These are phyloP conservation scores for Ophion ventricosus DNA, from an alignment of 2,888 invertebrate genomes.

Conservation along the genomic window DNA sequence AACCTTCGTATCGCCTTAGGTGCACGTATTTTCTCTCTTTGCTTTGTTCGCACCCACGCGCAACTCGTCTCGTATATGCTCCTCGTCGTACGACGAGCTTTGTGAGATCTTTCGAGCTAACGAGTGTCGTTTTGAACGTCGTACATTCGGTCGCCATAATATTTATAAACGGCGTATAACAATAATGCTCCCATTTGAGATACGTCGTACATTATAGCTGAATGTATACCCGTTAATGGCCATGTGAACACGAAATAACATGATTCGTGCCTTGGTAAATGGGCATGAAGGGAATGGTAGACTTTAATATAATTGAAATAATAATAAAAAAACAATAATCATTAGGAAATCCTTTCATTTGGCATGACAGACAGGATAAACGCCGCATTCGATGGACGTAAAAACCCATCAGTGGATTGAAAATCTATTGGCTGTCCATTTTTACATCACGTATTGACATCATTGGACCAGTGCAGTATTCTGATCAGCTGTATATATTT, in stretches of 20 bases:
- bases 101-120: conserved; percentile 20
- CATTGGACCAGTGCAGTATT: too few species aligned
- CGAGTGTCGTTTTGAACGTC: conserved; percentile 48
- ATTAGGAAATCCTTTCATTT: background rate
- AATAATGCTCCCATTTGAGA: conserved; percentile 43
- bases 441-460: background rate
- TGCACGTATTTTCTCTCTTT: conserved; percentile 47
- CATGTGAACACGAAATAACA: conserved; percentile 16
- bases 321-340: conserved; percentile 1
- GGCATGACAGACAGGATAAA: background rate
- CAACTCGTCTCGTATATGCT: conserved; percentile 32
- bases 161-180: conserved; percentile 40
- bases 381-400: background rate
- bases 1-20: conserved; percentile 44
- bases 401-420: background rate
- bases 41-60: conserved; percentile 57
- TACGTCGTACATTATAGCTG: conserved; percentile 19
- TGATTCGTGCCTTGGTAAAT: conserved; percentile 10
- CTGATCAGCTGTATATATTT: too few species aligned
- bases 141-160: conserved; percentile 55
- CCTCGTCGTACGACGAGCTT: conserved; percentile 24
- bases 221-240: conserved; percentile 5
- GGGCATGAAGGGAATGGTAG: background rate
- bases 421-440: background rate
- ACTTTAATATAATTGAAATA: background rate